A percentile compares a stretch with the other conserved stretches of the same genome.
These are phyloP conservation scores for Ferrisia virgata DNA, from an alignment of 2,888 invertebrate species.

Conservation along the genomic window DNA sequence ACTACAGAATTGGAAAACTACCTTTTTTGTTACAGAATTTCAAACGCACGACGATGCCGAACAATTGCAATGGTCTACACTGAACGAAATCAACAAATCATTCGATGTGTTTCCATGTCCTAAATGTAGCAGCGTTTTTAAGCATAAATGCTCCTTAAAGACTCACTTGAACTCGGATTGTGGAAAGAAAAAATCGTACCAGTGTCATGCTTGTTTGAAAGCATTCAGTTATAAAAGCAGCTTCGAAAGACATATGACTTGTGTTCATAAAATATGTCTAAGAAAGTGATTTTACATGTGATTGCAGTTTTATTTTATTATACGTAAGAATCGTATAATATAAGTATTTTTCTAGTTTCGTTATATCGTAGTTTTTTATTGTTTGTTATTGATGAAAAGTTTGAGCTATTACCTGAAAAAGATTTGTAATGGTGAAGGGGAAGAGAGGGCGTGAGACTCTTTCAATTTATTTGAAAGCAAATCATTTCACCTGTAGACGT, in stretches of 20 bases:
- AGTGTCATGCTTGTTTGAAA: constrained; percentile 49
- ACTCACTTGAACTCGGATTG: constrained; percentile 53
- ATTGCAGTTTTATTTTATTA: too few relatives aligned
- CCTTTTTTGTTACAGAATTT: not conserved
- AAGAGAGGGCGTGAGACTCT: too few relatives aligned
- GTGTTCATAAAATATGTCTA: not conserved
- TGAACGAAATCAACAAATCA: not conserved
- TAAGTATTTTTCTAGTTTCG: too few relatives aligned
- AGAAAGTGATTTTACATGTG: not conserved
- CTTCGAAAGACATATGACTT: not conserved
- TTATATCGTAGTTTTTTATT: too few relatives aligned
- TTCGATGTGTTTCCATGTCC: constrained; percentile 23
- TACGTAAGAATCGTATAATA: too few relatives aligned
- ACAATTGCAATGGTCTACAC: not conserved
- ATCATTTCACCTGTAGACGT: too few relatives aligned
- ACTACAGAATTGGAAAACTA: not conserved
- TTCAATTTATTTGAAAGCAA: too few relatives aligned
- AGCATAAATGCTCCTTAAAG: constrained; percentile 49
- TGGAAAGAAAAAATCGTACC: constrained; percentile 57
- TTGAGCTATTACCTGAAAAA: too few relatives aligned
- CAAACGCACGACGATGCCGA: not conserved
- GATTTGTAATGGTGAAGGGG: too few relatives aligned
- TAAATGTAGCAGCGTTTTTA: constrained; percentile 51
- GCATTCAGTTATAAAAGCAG: not conserved
- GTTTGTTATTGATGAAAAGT: too few relatives aligned